These are phyloP conservation scores for Crioceris asparagi DNA, from an alignment of 2,888 invertebrate species.

Conservation along the genomic window DNA sequence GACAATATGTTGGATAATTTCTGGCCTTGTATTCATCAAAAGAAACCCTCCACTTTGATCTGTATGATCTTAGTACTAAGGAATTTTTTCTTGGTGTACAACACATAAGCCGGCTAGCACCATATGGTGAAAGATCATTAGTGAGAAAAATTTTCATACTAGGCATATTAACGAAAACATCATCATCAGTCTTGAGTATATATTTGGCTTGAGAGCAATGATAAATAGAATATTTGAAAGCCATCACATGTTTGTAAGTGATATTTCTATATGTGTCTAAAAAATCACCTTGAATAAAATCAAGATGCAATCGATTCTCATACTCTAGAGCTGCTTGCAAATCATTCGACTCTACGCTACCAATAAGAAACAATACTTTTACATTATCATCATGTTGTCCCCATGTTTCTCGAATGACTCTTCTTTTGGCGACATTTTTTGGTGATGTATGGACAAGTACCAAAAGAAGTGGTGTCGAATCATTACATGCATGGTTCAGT, in stretches of 20 bases:
- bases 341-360: slow-evolving; percentile 38
- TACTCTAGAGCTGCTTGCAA: slow-evolving; percentile 29
- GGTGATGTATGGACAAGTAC: slow-evolving; percentile 63
- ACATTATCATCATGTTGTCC: slow-evolving; percentile 45
- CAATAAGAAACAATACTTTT: slow-evolving; percentile 54
- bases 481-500: slow-evolving; percentile 20
- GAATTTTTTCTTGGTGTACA: slow-evolving; percentile 42
- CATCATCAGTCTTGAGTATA: slow-evolving; percentile 67
- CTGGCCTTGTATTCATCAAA: slow-evolving; percentile 50
- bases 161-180: slow-evolving; percentile 61
- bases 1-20: slow-evolving; percentile 66
- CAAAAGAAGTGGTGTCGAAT: slow-evolving; percentile 38
- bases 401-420: slow-evolving; percentile 64
- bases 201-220: slow-evolving; percentile 56
- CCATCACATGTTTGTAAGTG: slow-evolving; percentile 77
- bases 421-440: slow-evolving; percentile 50
- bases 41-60: slow-evolving; percentile 70
- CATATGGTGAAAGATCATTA: slow-evolving; percentile 48
- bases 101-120: slow-evolving; percentile 50
- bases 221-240: slow-evolving; percentile 64
- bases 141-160: slow-evolving; percentile 48
- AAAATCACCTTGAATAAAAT: slow-evolving; percentile 69
- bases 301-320: slow-evolving; percentile 49
- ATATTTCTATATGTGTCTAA: slow-evolving; percentile 69
- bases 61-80: slow-evolving; percentile 39